These are phyloP conservation scores for Mastomys coucha DNA, from an alignment of 2,113 vertebrate species.

Conservation along the genomic window DNA sequence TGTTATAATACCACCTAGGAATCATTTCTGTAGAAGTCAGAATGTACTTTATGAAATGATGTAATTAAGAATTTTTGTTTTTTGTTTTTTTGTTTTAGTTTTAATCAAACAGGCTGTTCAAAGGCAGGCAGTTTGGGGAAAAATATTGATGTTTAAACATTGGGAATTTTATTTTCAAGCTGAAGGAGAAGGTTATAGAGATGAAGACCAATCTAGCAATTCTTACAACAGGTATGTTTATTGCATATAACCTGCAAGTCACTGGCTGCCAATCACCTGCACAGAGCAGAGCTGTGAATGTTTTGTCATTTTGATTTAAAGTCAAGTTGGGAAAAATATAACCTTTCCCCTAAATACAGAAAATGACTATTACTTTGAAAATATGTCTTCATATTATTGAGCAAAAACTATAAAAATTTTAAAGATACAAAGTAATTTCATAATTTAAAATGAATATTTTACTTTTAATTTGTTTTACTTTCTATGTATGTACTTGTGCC, in stretches of 20 bases:
- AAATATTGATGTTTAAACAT: not conserved
- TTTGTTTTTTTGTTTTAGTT: not conserved
- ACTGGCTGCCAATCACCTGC: not conserved
- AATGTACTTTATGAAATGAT: not conserved
- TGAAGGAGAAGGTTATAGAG: not conserved
- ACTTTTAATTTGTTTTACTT: not conserved
- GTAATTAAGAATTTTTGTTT: not conserved
- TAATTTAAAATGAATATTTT: not conserved
- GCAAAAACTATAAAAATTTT: not conserved
- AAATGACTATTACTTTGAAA: not conserved
- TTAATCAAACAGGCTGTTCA: not conserved
- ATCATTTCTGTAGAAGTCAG: not conserved
- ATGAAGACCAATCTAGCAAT: not conserved
- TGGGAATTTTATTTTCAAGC: not conserved
- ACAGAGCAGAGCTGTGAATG: not conserved
- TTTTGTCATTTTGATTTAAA: not conserved
- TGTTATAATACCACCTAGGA: not conserved
- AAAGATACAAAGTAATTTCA: not conserved
- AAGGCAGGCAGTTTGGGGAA: not conserved
- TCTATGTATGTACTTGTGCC: too few species aligned
- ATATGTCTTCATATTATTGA: not conserved
- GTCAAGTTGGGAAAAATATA: not conserved
- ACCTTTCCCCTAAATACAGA: not conserved
- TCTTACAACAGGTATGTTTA: not conserved
- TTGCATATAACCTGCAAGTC: not conserved